Conservation (phyloP, 2,797 vertebrate genomes). For the Geotrypetes seraphini region DNA sequence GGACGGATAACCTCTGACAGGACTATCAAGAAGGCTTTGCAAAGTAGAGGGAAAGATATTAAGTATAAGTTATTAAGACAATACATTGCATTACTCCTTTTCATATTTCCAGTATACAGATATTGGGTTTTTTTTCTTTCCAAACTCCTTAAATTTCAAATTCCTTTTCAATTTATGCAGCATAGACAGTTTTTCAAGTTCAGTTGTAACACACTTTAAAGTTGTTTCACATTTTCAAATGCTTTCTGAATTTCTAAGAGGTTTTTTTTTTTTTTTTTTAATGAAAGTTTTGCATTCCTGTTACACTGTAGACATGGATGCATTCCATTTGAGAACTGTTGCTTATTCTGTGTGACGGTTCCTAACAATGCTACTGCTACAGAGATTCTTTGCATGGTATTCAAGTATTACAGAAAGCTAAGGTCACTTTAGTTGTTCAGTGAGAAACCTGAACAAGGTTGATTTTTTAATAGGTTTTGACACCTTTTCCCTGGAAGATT, state of each 20-base stretch:
- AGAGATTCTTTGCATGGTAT: constrained; percentile 50
- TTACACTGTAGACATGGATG: constrained; percentile 51
- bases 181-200: constrained; percentile 40
- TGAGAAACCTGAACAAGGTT: constrained; percentile 52
- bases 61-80: constrained; percentile 46
- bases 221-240: constrained; percentile 39
- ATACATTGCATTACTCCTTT: constrained; percentile 58
- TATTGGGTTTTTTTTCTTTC: constrained; percentile 44
- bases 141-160: constrained; percentile 48
- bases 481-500: constrained; percentile 27
- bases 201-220: constrained; percentile 59
- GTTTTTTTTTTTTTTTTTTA: constrained; percentile 46
- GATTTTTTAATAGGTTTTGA: constrained; percentile 39
- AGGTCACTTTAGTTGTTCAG: constrained; percentile 68
- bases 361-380: constrained; percentile 55
- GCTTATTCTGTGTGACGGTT: constrained; percentile 40
- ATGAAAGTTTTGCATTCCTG: constrained; percentile 41
- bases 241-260: no score
- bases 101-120: constrained; percentile 46
- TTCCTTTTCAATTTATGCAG: constrained; percentile 44
- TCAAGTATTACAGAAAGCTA: constrained; percentile 76
- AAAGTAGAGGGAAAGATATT: constrained; percentile 50
- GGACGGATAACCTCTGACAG: constrained; percentile 36
- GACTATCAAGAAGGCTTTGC: constrained; percentile 35
- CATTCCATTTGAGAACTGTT: no score